These are phyloP conservation scores for Corythucha ciliata DNA, from an alignment of 2,888 invertebrate species.

Conservation along the genomic window DNA sequence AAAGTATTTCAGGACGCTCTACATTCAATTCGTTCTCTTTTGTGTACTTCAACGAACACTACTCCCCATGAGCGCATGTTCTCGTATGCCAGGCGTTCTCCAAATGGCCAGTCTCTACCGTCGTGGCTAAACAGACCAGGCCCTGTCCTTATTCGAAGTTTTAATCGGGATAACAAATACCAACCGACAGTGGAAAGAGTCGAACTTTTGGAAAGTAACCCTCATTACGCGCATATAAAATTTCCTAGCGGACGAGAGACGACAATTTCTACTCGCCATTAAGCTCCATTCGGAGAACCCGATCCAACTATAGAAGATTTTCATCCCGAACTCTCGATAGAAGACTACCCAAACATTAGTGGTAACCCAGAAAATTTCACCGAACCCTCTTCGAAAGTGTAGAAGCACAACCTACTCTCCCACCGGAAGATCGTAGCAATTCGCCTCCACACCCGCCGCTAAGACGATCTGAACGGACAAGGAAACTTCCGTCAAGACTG, in stretches of 20 bases:
- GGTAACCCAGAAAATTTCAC: too few relatives aligned
- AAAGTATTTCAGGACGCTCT: conserved; percentile 26
- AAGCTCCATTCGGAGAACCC: conserved; percentile 23
- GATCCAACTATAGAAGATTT: too few relatives aligned
- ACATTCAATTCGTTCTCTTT: conserved; percentile 29
- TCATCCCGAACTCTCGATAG: too few relatives aligned
- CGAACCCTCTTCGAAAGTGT: too few relatives aligned
- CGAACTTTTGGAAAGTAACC: conserved; percentile 25
- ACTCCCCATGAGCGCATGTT: conserved; percentile 30
- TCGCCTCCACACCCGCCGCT: too few relatives aligned
- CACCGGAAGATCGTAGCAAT: too few relatives aligned
- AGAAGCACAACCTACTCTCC: too few relatives aligned
- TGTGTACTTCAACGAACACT: conserved; percentile 29
- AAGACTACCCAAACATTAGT: too few relatives aligned
- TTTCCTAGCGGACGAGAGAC: conserved; percentile 24
- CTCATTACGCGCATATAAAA: conserved; percentile 8
- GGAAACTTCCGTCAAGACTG: too few relatives aligned
- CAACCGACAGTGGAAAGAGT: conserved; percentile 30
- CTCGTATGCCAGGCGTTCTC: conserved; percentile 1
- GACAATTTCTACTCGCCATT: conserved; percentile 27
- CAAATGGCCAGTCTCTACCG: conserved; percentile 3
- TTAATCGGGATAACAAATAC: conserved; percentile 24
- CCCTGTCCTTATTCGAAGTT: conserved; percentile 1
- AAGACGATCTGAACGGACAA: too few relatives aligned
- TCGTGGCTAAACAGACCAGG: conserved; percentile 9